These are phyloP conservation scores for Zosterops pallidus DNA, from an alignment of 2,113 vertebrate genomes.

Conservation along the genomic window DNA sequence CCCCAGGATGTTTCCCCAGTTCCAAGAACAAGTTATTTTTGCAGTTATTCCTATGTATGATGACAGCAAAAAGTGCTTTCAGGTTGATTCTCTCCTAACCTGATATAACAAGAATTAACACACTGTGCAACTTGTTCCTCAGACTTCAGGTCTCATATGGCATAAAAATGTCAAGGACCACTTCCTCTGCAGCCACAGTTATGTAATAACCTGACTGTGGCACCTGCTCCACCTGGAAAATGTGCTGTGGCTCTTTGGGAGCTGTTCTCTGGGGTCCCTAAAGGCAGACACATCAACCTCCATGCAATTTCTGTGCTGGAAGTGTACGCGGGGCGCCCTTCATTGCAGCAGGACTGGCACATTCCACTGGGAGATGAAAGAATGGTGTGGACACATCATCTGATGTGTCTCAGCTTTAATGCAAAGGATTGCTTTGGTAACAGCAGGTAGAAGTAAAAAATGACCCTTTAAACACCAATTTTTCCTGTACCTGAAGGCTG, in stretches of 20 bases:
- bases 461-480: slow-evolving; percentile 4
- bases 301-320: background rate
- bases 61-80: background rate
- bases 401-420: slow-evolving; percentile 3
- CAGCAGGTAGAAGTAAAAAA: slow-evolving; percentile 13
- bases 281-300: background rate
- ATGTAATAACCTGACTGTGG: background rate
- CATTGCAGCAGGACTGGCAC: background rate
- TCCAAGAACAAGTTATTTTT: background rate
- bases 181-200: background rate
- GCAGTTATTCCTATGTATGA: background rate
- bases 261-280: background rate
- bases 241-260: background rate
- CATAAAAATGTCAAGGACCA: background rate
- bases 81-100: background rate
- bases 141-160: background rate
- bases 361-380: background rate
- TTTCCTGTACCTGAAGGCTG: background rate
- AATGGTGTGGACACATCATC: background rate
- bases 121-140: rapidly evolving
- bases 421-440: slow-evolving; percentile 32
- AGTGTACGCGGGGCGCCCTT: background rate
- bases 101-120: background rate
- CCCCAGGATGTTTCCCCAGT: background rate
- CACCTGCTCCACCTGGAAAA: background rate